Evolutionary conservation across 2,797 vertebrate species (phyloP), one percentile per base, ranked within the genome.

Genomic region (Alfaro cultratus): DNA sequence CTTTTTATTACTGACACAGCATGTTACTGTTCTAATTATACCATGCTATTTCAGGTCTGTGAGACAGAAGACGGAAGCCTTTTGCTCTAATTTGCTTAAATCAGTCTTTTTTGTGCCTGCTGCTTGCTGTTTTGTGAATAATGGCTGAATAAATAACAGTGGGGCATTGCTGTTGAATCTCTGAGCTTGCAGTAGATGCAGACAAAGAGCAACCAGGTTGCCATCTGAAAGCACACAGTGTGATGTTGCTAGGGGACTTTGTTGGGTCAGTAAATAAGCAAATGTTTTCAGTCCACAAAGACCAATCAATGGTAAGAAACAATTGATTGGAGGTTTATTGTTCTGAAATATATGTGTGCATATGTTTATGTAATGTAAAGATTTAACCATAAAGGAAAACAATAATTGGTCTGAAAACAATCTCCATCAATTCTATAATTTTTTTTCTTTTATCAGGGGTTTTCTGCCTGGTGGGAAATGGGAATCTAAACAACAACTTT

Each of bases 11-110:
- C n/a, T n/a, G 75, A 78, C 12, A 36, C 71, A 31, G 12, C 21
- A 41, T 76, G 15, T 71, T 80, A 49, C 43, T 75, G 34, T 75
- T 88, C 85, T 78, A 73, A 83, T 71, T 71, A 45, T 45, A 71
- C 68, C 47, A 77, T 23, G 41, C 72, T 73, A 51, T 73, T 73
- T 16, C 36, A 75, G 26, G 39, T 45, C 39, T 57, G 6, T 16
- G 39, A 1, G 45, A 15, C 16, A 77, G 41, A 12, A 70, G 46
- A 75, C 1, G 73, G 31, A 73, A 74, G 55, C 77, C 26, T 15
- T 73, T 73, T 79, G 9, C 70, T 36, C 77, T 41, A 29, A 1
- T 29, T 23, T 49, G 45, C 49, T 23, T 47, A 51, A 47, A 21
- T 34, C 45, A n/a, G 51, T 43, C 45, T 78, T 34, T 39, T 77